Conservation (phyloP, 2,797 vertebrate genomes). For the Pseudocheirus occidentalis region DNA sequence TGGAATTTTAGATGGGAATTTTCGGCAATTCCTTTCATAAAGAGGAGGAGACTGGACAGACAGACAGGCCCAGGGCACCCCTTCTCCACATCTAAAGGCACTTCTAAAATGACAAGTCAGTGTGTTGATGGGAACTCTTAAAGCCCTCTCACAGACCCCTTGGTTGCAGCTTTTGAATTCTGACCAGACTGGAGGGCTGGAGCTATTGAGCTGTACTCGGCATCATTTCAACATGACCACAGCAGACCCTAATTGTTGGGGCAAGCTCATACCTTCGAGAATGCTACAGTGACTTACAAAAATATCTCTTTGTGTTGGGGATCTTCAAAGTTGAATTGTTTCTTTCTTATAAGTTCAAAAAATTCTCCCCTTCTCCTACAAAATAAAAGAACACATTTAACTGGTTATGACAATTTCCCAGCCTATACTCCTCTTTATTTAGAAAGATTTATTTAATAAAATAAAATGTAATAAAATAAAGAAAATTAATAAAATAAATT, state of each 20-base stretch:
- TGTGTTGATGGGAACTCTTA: neutral
- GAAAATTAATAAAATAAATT: no score
- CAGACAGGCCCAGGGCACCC: neutral
- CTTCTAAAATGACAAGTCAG: neutral
- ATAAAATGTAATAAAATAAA: no score
- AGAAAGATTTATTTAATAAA: neutral
- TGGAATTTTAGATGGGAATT: neutral
- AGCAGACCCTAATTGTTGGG: neutral
- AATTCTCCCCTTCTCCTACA: constrained; percentile 95
- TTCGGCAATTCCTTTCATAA: neutral
- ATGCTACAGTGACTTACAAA: constrained; percentile 87
- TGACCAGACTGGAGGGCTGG: neutral
- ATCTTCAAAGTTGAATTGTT: constrained; percentile 93
- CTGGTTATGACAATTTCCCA: neutral
- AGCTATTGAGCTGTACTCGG: neutral
- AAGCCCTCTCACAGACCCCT: neutral
- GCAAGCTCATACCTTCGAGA: neutral
- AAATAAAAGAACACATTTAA: constrained; percentile 61
- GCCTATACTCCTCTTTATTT: neutral
- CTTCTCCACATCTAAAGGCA: neutral
- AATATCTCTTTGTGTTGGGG: constrained; percentile 93
- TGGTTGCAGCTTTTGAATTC: neutral
- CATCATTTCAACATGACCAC: neutral
- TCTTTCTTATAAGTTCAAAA: constrained; percentile 95
- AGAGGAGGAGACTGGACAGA: neutral